Base-by-base conservation (phyloP, 2,888 invertebrate species). In the Sicus ferrugineus region DNA sequence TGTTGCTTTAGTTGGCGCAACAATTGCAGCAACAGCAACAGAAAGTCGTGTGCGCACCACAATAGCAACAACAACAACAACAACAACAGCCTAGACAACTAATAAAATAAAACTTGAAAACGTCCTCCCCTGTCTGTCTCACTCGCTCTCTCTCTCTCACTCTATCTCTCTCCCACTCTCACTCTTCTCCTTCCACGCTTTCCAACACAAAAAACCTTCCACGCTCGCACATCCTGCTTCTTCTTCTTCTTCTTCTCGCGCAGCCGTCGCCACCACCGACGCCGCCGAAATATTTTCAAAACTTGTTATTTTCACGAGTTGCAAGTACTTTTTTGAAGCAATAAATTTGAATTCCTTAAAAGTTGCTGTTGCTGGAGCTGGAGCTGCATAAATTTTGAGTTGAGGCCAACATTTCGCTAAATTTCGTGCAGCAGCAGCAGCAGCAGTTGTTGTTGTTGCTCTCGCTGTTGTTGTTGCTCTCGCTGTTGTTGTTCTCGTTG, bases 71-170 rank as follows among this genome's bases (percentile, higher is more conserved):
- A 38, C 21, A n/a, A 31, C 34, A 42, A 71, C 23, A 68, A 56
- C 56, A 66, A 63, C 56, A 67, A 42, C 38, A 67, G 21, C 54
- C 23, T 50, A 42, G 19, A 19, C 64, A 31, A 42, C 62, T 48
- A 61, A n/a, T 26, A 42, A n/a, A 65, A 30, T 42, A 38, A 46
- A 46, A 14, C 14, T 19, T 19, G 9, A 26, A 58, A 16, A 16
- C n/a, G 58, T 61, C 34, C 38, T 61, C 38, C 61, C 9, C 21
- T 34, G 19, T 61, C 42, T 61, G 9, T 54, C 11, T 23, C 28
- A 11, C 3, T n/a, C 26, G 26, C 23, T 1, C 28, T 7, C 54
- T 1, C 21, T 52, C 16, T 21, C 23, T 23, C 50, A 6, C 50
- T 23, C 2, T n/a, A n/a, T 23, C 50, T 11, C 23, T 21, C 23